phyloP scores from a whole-genome alignment of 2,797 vertebrate genomes.

The Coreius guichenoti region DNA sequence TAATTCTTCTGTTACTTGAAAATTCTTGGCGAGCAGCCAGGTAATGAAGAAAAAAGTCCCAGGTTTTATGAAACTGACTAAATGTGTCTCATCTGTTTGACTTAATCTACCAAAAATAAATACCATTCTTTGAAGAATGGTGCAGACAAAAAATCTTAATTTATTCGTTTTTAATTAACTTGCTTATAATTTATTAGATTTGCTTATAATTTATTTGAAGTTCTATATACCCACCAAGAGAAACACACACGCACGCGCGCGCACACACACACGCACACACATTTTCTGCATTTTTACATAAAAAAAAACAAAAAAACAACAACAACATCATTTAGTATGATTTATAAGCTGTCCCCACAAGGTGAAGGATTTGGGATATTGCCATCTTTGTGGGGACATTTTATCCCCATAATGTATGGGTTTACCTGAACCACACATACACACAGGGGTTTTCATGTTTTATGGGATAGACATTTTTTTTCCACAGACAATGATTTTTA shows the following conservation, averaged over 20 bases:
- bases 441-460: neutral
- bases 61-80: slow-evolving; percentile 20
- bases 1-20: neutral
- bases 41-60: neutral
- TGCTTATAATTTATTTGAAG: neutral
- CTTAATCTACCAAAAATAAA: neutral
- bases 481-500: neutral
- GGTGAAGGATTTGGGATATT: too few species aligned
- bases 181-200: neutral
- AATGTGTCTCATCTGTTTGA: neutral
- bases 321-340: too few species aligned
- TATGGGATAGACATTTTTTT: neutral
- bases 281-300: neutral
- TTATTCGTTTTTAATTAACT: neutral
- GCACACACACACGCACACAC: neutral
- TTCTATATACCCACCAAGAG: neutral
- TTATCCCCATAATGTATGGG: too few species aligned
- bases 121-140: neutral
- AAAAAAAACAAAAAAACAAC: too few species aligned
- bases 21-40: neutral
- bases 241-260: neutral
- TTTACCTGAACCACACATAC: too few species aligned
- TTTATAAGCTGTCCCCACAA: too few species aligned
- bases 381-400: too few species aligned
- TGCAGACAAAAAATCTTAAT: neutral